These are phyloP conservation scores for Callaeas wilsoni DNA, from an alignment of 2,113 vertebrate genomes.

Conservation along the genomic window DNA sequence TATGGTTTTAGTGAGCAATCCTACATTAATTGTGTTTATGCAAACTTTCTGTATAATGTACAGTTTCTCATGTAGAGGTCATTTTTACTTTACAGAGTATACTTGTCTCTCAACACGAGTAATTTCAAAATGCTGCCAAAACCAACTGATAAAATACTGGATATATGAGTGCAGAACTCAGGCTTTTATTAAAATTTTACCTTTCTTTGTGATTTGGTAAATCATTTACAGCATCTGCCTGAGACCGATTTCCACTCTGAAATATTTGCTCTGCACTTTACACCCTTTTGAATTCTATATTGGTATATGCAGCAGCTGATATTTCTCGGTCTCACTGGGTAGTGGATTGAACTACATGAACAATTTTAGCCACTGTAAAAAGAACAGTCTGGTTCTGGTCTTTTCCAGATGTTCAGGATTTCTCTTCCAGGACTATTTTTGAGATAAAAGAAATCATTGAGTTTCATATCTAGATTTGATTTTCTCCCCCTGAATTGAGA, in stretches of 20 bases:
- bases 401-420: not conserved
- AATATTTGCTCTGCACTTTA: slow-evolving; percentile 5
- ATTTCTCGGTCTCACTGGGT: not conserved
- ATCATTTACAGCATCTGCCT: slow-evolving; percentile 20
- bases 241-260: not conserved
- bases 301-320: not conserved
- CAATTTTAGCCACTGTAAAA: not conserved
- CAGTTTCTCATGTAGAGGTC: slow-evolving; percentile 43
- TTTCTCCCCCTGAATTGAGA: not conserved
- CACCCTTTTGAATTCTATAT: not conserved
- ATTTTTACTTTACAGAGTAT: slow-evolving; percentile 28
- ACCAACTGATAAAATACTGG: slow-evolving; percentile 21
- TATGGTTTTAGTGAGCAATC: slow-evolving; percentile 47
- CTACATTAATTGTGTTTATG: slow-evolving; percentile 40
- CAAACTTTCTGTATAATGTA: slow-evolving; percentile 21
- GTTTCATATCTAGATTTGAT: not conserved
- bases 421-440: not conserved
- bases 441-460: not conserved
- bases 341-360: not conserved
- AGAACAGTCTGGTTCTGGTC: not conserved
- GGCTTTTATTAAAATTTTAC: not conserved
- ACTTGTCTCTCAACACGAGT: not conserved
- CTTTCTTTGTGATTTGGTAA: not conserved
- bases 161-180: not conserved
- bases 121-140: slow-evolving; percentile 10